Base-by-base conservation (phyloP, 2,113 vertebrate species). In the Misgurnus mizolepis region DNA sequence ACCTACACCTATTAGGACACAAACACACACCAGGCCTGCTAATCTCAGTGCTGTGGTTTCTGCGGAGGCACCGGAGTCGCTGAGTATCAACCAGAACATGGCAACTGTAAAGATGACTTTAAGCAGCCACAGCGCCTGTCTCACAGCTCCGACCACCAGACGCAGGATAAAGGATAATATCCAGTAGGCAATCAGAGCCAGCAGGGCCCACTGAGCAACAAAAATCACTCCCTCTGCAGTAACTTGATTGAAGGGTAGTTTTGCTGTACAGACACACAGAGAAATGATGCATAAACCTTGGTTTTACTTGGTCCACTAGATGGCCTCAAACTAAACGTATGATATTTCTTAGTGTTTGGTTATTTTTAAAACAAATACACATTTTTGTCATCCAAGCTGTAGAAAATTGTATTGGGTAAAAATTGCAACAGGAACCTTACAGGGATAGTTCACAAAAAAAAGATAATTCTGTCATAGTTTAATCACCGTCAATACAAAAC, bases 171-270 rank as follows among this genome's bases (percentile, higher is more conserved):
- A 65, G 22, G 88, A 91, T 39, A 91, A 18, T n/a, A 93, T 84
- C 89, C 88, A 90, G 84, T 92, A 92, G 67, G 84, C 84, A 62
- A 90, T 18, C 58, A 92, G 61, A 69, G 88, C 84, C 56, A 88
- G 34, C 7, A 92, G 62, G 0, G 89, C 53, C 92, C 92, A 93
- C 79, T 87, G 84, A 27, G 14, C 17, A 0, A 93, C 86, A 5
- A 89, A 89, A 43, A 90, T 5, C 27, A 93, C 82, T 1, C 88
- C 90, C 8, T 90, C 87, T 3, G 90, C 80, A 7, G 89, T 91
- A 58, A 91, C 83, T 50, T 34, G 76, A 45, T 67, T 62, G 15
- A 84, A 6, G 15, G 88, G 84, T 14, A 86, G 10, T 11, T 18
- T 53, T 7, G 53, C 90, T 92, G 76, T 14, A 55, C 10, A 40